These are phyloP conservation scores for Myotis brandtii DNA, from an alignment of 2,113 vertebrate genomes.

Conservation along the genomic window DNA sequence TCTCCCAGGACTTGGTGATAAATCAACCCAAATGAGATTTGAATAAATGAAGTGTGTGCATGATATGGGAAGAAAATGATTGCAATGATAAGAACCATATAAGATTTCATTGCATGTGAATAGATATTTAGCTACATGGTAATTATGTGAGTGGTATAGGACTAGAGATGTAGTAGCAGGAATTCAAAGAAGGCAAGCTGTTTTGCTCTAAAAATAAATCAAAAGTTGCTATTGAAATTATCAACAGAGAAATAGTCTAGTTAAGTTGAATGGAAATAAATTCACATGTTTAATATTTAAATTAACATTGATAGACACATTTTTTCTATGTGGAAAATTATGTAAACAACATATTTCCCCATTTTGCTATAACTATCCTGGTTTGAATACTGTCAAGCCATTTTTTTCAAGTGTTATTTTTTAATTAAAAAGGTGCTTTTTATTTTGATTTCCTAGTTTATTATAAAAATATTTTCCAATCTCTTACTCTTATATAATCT, in stretches of 20 bases:
- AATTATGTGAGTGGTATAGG: constrained; percentile 20
- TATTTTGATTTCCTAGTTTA: background rate
- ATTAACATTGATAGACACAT: background rate
- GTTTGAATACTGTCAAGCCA: background rate
- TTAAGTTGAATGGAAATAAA: constrained; percentile 53
- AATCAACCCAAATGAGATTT: constrained; percentile 46
- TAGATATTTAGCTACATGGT: constrained; percentile 12
- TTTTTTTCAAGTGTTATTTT: background rate
- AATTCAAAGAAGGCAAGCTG: constrained; percentile 51
- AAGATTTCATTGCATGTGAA: constrained; percentile 15
- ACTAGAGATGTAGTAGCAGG: background rate
- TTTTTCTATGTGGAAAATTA: constrained; percentile 18
- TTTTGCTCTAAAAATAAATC: constrained; percentile 72
- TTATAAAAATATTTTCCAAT: background rate
- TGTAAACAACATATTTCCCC: background rate
- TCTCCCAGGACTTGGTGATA: constrained; percentile 8
- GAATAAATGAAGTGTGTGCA: constrained; percentile 32
- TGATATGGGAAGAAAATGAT: constrained; percentile 1
- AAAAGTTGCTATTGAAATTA: constrained; percentile 31
- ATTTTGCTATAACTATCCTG: background rate
- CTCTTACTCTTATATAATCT: background rate
- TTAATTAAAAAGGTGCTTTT: background rate
- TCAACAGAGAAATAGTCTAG: constrained; percentile 54
- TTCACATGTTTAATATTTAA: constrained; percentile 60
- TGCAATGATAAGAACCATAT: background rate